phyloP scores from a whole-genome alignment of 2,113 vertebrate genomes.

The Steatornis caripensis region DNA sequence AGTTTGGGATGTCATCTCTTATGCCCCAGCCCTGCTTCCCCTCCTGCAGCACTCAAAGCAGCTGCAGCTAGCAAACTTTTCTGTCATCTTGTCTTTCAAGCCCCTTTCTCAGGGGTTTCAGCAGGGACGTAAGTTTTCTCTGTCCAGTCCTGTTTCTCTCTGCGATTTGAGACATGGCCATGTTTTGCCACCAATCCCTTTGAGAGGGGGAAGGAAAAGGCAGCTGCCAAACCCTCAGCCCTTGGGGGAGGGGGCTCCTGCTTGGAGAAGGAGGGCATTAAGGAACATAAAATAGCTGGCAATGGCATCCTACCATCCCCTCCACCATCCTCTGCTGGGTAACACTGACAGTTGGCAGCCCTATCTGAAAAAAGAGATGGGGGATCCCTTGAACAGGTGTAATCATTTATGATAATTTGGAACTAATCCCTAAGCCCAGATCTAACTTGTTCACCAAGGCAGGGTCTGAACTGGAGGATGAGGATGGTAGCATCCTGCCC shows the following conservation, averaged over 20 bases:
- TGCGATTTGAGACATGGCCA: not conserved
- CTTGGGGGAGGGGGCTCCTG: no score
- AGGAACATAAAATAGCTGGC: not conserved
- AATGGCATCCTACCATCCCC: not conserved
- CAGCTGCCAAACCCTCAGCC: not conserved
- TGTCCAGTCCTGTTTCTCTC: not conserved
- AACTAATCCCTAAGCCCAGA: not conserved
- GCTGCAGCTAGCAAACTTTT: not conserved
- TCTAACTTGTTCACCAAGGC: not conserved
- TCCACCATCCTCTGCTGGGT: not conserved
- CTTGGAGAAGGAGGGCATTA: not conserved
- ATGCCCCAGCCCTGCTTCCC: not conserved
- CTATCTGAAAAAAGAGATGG: not conserved
- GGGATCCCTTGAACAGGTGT: not conserved
- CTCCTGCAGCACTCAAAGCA: not conserved
- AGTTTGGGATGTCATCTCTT: not conserved
- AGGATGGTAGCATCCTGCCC: not conserved
- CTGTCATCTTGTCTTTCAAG: not conserved
- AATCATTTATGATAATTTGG: not conserved
- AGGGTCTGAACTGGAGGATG: not conserved
- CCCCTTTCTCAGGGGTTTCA: not conserved
- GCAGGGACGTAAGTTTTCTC: not conserved
- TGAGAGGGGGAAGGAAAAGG: not conserved
- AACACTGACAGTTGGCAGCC: not conserved
- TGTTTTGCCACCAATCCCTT: not conserved